Base-by-base conservation (phyloP, 2,797 vertebrate genomes). In the Vespertilio murinus region DNA sequence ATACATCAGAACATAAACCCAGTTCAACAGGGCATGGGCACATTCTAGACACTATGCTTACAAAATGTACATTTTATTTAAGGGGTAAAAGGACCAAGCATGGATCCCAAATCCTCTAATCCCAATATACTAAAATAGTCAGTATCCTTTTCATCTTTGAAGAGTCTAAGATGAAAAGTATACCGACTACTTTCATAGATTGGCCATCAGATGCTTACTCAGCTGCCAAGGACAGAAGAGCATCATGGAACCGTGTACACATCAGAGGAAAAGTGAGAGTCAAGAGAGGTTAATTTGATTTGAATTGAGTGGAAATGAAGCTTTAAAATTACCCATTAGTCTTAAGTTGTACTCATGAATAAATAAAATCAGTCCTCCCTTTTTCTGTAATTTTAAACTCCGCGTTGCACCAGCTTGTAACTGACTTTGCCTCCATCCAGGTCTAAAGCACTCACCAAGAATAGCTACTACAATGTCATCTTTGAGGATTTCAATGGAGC, bases 391-490 rank as follows among this genome's bases (percentile, higher is more conserved):
- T 92, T 92, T 78, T 81, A 78, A 92, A 47, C 42, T 91, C 6
- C 33, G 90, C 22, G 1, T 54, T 16, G 22, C 4, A 5, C 22
- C 49, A 78, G 74, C 49, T 78, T 78, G 12, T 25, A 54, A 54
- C 4, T 14, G n/a, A 25, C 52, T 54, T 78, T 54, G 20, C 38
- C 74, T 35, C 49, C n/a, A 22, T 38, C 42, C 22, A 13, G 1
- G 79, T 92, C n/a, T 70, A n/a, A 85, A 92, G 59, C 79, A 98
- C 98, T 99, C 98, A 99, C 99, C 99, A 47, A 99, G 98, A 97
- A 99, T 99, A 79, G 99, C 99, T 70, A 99, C 99, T 95, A 99
- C 99, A 94, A 99, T 99, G 97, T 99, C 99, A 85, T 99, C 99
- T 97, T 99, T 99, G 78, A 99, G 98, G 96, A 99, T 99, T 98